Conservation (phyloP, 2,113 vertebrate species). For the Glaucidium brasilianum region DNA sequence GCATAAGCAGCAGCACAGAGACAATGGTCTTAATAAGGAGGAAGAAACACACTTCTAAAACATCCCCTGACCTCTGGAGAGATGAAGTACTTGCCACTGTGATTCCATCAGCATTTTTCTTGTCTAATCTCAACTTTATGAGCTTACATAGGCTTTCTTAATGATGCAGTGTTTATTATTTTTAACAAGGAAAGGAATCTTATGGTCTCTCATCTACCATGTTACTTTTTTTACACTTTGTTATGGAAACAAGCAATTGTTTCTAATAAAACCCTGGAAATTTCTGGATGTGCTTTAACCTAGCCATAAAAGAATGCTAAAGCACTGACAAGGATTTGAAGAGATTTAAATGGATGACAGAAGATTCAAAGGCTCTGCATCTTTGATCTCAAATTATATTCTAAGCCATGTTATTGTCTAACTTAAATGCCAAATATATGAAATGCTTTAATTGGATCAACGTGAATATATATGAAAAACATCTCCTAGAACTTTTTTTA, state of each 20-base stretch:
- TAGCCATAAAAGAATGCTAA: neutral
- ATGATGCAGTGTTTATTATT: neutral
- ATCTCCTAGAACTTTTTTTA: neutral
- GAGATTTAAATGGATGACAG: neutral
- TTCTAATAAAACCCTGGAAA: neutral
- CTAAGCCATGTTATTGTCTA: neutral
- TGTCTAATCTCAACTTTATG: neutral
- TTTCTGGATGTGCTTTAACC: neutral
- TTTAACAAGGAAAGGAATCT: neutral
- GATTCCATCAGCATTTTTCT: neutral
- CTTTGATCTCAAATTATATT: neutral
- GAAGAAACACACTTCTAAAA: neutral
- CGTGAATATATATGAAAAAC: neutral
- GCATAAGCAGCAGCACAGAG: neutral
- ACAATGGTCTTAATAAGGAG: neutral
- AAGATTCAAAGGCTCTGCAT: neutral
- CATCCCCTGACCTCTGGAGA: neutral
- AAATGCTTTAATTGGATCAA: neutral
- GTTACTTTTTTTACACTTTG: neutral
- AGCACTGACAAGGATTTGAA: neutral
- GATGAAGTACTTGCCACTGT: neutral
- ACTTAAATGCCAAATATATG: neutral
- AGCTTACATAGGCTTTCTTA: neutral
- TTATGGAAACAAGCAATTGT: neutral
- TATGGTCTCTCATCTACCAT: neutral